A percentile compares a stretch with the other conserved stretches of the same genome.
Evolutionary conservation across 2,797 vertebrate genomes (phyloP).

Genomic region (Sardinella longiceps): DNA sequence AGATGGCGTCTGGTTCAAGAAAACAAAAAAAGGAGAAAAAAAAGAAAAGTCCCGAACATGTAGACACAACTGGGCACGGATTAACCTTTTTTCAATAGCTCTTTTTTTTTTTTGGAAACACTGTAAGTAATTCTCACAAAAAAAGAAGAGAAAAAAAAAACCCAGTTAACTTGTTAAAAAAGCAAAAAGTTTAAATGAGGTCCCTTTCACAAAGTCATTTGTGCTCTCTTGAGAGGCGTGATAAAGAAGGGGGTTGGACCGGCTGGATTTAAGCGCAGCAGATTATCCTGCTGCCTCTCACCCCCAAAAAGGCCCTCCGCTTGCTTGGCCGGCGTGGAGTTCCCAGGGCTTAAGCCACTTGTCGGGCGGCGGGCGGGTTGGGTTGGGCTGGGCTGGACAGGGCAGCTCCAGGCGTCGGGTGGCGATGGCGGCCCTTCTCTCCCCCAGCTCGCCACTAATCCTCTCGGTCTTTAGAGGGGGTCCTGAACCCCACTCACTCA

Average conservation of each 20-base stretch:
- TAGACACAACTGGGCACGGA: not conserved
- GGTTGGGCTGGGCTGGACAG: too few relatives aligned
- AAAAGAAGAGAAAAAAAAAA: not conserved
- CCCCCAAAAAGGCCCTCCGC: not conserved
- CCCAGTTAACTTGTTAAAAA: not conserved
- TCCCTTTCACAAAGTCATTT: conserved; percentile 52
- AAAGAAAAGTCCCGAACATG: not conserved
- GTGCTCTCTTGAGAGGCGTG: conserved; percentile 31
- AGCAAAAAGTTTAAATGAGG: conserved; percentile 34
- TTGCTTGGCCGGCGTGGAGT: conserved; percentile 54
- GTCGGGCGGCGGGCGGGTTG: conserved; percentile 72
- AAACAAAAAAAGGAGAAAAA: conserved; percentile 33
- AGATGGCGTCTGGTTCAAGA: conserved; percentile 20
- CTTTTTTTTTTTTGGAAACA: not conserved
- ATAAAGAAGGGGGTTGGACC: conserved; percentile 63
- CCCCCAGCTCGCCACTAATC: not conserved
- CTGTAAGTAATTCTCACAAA: not conserved
- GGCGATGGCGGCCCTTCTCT: conserved; percentile 14
- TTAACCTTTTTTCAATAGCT: conserved; percentile 3
- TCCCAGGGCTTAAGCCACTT: conserved; percentile 80
- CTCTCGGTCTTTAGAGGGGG: not conserved
- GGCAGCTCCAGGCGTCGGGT: conserved; percentile 59
- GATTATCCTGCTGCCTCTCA: not conserved
- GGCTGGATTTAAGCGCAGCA: not conserved
- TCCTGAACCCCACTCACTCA: not conserved